Evolutionary conservation across 2,888 invertebrate species (phyloP).

Genomic region (Drosophila mimica): DNA sequence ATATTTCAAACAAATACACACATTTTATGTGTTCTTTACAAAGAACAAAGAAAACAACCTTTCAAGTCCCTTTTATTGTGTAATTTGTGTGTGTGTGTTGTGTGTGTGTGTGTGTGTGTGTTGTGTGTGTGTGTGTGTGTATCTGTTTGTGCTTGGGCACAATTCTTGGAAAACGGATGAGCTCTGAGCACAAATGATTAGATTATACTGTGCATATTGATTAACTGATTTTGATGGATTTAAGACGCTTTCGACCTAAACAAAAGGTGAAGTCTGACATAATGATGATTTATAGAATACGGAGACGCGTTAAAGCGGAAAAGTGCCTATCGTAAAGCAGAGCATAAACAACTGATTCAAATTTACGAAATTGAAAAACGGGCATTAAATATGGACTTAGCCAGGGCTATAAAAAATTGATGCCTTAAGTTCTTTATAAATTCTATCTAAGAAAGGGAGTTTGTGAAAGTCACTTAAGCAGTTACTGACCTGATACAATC

Average conservation of each 20-base stretch:
- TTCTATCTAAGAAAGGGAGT: not conserved
- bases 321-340: conserved; percentile 20
- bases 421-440: not conserved
- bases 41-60: not conserved
- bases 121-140: not conserved
- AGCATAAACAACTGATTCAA: conserved; percentile 12
- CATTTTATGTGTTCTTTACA: not conserved
- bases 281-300: conserved; percentile 31
- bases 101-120: not conserved
- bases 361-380: conserved; percentile 8
- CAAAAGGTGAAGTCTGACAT: conserved; percentile 40
- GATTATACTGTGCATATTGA: conserved; percentile 47
- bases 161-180: conserved; percentile 5
- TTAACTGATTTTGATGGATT: conserved; percentile 42
- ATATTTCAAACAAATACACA: not conserved
- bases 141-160: not conserved
- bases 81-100: not conserved
- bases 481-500: not conserved
- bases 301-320: conserved; percentile 34
- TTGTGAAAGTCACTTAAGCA: not conserved
- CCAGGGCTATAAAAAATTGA: not conserved
- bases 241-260: conserved; percentile 33
- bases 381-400: conserved; percentile 1
- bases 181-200: conserved; percentile 25
- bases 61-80: not conserved